Percentiles rank a stretch among this genome's conserved stretches.
Conservation (phyloP, 2,797 vertebrate genomes). For the Micropoecilia bifurca region DNA sequence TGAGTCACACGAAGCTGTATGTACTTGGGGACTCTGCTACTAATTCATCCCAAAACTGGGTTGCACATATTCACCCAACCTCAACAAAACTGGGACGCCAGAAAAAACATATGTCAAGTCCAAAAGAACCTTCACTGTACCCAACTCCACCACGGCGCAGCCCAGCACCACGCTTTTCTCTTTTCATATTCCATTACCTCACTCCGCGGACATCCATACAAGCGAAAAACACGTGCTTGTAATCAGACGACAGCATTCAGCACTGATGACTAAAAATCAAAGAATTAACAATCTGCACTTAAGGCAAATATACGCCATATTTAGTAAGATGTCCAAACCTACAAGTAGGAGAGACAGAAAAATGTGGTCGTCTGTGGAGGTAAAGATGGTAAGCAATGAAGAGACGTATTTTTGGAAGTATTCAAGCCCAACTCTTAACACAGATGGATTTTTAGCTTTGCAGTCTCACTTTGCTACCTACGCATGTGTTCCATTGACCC, state of each 20-base stretch:
- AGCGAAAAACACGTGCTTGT: constrained; percentile 67
- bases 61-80: constrained; percentile 17
- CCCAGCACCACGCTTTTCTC: constrained; percentile 17
- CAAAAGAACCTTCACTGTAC: constrained; percentile 17
- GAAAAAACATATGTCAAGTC: constrained; percentile 4
- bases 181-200: constrained; percentile 73
- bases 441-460: constrained; percentile 37
- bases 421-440: constrained; percentile 23
- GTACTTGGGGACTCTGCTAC: not conserved
- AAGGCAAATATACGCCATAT: constrained; percentile 54
- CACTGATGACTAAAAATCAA: constrained; percentile 73
- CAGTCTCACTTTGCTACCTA: constrained; percentile 53
- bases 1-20: constrained; percentile 11
- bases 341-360: constrained; percentile 32
- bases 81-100: constrained; percentile 9
- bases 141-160: constrained; percentile 36
- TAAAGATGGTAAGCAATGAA: constrained; percentile 19
- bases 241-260: constrained; percentile 63
- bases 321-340: constrained; percentile 40
- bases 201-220: constrained; percentile 50
- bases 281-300: constrained; percentile 50
- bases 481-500: constrained; percentile 58
- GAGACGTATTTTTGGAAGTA: constrained; percentile 17
- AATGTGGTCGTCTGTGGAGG: constrained; percentile 30
- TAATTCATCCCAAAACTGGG: not conserved